Conservation (phyloP, 2,113 vertebrate genomes). For the Brachyistius frenatus region DNA sequence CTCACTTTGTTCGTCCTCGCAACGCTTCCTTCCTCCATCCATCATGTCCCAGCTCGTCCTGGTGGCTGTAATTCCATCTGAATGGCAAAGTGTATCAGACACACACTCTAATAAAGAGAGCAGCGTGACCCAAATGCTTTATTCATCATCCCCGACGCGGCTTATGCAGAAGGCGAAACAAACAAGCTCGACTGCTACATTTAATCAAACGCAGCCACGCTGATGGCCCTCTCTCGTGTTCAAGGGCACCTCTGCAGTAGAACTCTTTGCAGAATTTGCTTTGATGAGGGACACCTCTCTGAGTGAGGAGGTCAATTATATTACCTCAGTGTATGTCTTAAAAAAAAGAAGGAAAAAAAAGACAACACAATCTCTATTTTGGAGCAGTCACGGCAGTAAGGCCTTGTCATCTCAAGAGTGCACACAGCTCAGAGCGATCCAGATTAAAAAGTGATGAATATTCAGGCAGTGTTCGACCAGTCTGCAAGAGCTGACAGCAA, state of each 20-base stretch:
- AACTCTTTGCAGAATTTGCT: slow-evolving; percentile 44
- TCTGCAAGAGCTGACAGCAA: slow-evolving; percentile 30
- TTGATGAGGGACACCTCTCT: slow-evolving; percentile 46
- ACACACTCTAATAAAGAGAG: slow-evolving; percentile 37
- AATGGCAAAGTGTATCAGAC: slow-evolving; percentile 58
- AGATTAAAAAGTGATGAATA: slow-evolving; percentile 63
- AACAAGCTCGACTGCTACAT: slow-evolving; percentile 63
- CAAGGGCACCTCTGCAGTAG: slow-evolving; percentile 66
- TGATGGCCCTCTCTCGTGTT: slow-evolving; percentile 37
- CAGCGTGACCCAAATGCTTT: slow-evolving; percentile 68
- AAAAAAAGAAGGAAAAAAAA: slow-evolving; percentile 9
- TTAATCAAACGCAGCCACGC: slow-evolving; percentile 55
- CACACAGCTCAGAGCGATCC: slow-evolving; percentile 32
- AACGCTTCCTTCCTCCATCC: slow-evolving; percentile 6
- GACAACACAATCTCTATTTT: slow-evolving; percentile 18
- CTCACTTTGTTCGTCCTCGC: neutral
- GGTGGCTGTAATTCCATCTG: slow-evolving; percentile 38
- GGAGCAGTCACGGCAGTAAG: slow-evolving; percentile 23
- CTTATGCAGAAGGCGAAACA: slow-evolving; percentile 59
- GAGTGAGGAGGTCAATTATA: slow-evolving; percentile 56
- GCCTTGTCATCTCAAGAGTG: slow-evolving; percentile 41
- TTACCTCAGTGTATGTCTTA: slow-evolving; percentile 24
- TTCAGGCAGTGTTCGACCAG: slow-evolving; percentile 34
- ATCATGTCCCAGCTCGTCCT: neutral
- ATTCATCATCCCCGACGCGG: slow-evolving; percentile 50